A percentile compares a stretch with the other conserved stretches of the same genome.
Conservation (phyloP, 1,140 invertebrate genomes). For the Coelopa frigida region DNA sequence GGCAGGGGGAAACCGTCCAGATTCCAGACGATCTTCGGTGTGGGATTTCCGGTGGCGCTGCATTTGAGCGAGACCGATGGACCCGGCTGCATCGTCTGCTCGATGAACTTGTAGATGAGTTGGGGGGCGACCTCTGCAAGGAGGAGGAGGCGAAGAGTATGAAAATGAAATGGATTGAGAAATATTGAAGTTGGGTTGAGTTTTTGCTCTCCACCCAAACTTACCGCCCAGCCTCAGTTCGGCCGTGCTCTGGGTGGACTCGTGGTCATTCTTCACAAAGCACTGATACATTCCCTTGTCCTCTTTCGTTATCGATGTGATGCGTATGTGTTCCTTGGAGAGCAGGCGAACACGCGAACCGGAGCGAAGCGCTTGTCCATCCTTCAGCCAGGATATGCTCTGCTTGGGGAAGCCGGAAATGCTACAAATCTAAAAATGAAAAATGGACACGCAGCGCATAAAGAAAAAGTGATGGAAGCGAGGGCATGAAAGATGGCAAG, state of each 20-base stretch:
- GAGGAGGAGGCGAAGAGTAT: constrained; percentile 6
- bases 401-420: constrained; percentile 67
- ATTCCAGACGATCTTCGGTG: constrained; percentile 71
- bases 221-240: constrained; percentile 68
- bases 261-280: constrained; percentile 61
- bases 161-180: too few species aligned
- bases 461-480: too few species aligned
- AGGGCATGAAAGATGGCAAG: too few species aligned
- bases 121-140: constrained; percentile 68
- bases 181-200: background rate
- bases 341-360: constrained; percentile 49
- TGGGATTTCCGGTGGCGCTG: constrained; percentile 68
- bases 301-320: constrained; percentile 60
- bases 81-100: constrained; percentile 73
- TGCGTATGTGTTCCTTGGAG: constrained; percentile 50
- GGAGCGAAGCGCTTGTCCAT: constrained; percentile 57
- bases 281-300: constrained; percentile 83
- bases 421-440: constrained; percentile 52
- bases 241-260: constrained; percentile 63
- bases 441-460: too few species aligned
- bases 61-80: constrained; percentile 76
- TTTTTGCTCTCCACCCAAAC: constrained; percentile 22
- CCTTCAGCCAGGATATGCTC: constrained; percentile 65
- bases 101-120: constrained; percentile 71
- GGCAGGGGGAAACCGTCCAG: constrained; percentile 65